A percentile compares a stretch with the other conserved stretches of the same genome.
phyloP scores from a whole-genome alignment of 2,888 invertebrate genomes.

The Luperina testacea region DNA sequence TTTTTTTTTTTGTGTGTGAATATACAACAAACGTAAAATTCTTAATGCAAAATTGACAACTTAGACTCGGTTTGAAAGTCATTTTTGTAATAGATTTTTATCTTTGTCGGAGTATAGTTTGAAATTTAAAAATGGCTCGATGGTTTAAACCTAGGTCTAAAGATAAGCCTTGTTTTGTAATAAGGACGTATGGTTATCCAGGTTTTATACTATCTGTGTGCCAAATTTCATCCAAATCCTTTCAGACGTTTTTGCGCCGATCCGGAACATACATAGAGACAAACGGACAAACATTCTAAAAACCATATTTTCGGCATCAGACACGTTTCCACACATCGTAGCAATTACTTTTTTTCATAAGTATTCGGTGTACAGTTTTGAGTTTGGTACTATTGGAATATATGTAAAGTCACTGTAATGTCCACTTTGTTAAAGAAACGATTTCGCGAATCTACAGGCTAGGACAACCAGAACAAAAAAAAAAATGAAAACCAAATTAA shows the following conservation, averaged over 20 bases:
- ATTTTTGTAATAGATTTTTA: no score
- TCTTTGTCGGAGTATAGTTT: no score
- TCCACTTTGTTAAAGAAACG: background rate
- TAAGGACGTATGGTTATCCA: no score
- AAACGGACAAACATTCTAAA: background rate
- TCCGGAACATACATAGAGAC: background rate
- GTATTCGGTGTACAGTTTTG: no score
- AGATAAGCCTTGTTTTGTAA: no score
- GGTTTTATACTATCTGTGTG: background rate
- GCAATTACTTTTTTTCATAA: background rate
- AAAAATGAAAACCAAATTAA: conserved; percentile 26
- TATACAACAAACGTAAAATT: no score
- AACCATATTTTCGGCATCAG: background rate
- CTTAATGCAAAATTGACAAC: no score
- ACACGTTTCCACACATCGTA: background rate
- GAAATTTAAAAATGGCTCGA: no score
- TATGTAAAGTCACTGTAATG: background rate
- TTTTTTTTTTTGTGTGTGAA: background rate
- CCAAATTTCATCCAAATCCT: background rate
- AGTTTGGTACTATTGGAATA: no score
- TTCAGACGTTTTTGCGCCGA: background rate
- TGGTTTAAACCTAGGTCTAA: no score
- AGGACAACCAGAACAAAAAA: conserved; percentile 1
- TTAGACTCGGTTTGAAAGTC: no score
- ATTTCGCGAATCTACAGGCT: conserved; percentile 7